A percentile compares a stretch with the other conserved stretches of the same genome.
Evolutionary conservation across 2,113 vertebrate genomes (phyloP).

Genomic region (Peromyscus californicus): DNA sequence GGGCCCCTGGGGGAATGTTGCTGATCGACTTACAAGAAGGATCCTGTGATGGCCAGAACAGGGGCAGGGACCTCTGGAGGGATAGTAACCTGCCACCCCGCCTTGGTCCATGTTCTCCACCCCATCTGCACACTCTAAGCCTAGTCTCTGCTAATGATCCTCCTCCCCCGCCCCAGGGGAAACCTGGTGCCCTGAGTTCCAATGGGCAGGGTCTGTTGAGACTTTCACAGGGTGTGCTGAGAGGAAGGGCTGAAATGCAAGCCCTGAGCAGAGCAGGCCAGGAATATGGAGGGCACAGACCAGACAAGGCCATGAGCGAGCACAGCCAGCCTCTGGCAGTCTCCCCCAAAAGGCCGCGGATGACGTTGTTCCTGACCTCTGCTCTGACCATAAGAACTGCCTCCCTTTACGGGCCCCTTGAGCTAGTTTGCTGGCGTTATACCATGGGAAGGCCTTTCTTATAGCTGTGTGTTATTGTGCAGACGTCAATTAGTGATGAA

Average conservation of each 20-base stretch:
- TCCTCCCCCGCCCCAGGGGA: neutral
- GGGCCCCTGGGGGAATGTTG: neutral
- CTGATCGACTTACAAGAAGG: rapidly evolving
- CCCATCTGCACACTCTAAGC: neutral
- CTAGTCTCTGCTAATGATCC: neutral
- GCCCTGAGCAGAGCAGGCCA: neutral
- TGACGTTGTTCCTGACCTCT: neutral
- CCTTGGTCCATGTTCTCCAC: neutral
- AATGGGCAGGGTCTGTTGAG: neutral
- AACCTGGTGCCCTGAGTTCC: neutral
- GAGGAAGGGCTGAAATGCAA: neutral
- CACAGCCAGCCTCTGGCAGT: neutral
- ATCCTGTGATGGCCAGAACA: neutral
- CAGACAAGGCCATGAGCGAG: neutral
- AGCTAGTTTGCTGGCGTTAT: neutral
- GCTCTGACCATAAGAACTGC: neutral
- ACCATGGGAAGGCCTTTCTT: neutral
- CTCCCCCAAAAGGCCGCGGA: neutral
- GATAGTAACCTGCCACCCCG: rapidly evolving
- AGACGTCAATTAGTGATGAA: neutral
- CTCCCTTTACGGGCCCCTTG: rapidly evolving
- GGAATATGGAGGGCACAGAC: neutral
- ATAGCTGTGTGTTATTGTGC: rapidly evolving
- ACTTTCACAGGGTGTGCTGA: neutral
- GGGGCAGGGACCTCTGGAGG: neutral